Conservation (phyloP, 1,140 invertebrate genomes). For the Trichonephila inaurata region DNA sequence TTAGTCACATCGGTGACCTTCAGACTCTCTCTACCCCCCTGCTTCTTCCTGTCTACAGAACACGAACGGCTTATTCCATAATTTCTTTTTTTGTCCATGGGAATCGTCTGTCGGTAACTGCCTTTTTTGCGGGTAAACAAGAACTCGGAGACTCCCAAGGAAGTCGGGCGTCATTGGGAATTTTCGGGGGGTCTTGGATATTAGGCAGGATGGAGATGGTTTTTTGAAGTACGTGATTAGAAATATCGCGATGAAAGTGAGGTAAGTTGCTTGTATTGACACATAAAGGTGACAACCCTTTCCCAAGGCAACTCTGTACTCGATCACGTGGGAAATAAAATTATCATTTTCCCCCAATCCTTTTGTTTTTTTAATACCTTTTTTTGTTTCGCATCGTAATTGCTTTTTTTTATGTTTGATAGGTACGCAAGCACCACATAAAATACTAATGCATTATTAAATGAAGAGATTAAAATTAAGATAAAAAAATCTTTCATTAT, state of each 20-base stretch:
- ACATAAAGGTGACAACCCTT: neutral
- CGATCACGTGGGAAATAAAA: neutral
- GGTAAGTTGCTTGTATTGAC: neutral
- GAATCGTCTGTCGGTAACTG: neutral
- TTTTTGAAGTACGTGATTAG: conserved; percentile 1
- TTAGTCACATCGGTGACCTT: conserved; percentile 75
- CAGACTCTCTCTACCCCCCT: neutral
- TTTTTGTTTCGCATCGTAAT: too few relatives aligned
- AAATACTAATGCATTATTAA: too few relatives aligned
- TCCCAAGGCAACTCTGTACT: neutral
- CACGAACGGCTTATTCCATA: conserved; percentile 71
- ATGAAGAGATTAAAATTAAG: too few relatives aligned
- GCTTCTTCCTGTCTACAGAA: conserved; percentile 63
- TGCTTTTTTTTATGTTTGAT: too few relatives aligned
- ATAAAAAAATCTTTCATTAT: too few relatives aligned
- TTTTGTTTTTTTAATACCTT: too few relatives aligned
- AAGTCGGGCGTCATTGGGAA: neutral
- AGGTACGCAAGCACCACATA: too few relatives aligned
- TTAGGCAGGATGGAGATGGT: neutral
- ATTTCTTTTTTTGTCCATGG: conserved; percentile 56
- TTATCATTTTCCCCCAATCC: too few relatives aligned
- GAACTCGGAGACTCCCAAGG: neutral
- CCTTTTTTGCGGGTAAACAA: neutral
- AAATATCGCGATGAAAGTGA: neutral
- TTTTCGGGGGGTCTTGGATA: neutral